Conservation (phyloP, 1,140 invertebrate species). For the Drosophila bocqueti region DNA sequence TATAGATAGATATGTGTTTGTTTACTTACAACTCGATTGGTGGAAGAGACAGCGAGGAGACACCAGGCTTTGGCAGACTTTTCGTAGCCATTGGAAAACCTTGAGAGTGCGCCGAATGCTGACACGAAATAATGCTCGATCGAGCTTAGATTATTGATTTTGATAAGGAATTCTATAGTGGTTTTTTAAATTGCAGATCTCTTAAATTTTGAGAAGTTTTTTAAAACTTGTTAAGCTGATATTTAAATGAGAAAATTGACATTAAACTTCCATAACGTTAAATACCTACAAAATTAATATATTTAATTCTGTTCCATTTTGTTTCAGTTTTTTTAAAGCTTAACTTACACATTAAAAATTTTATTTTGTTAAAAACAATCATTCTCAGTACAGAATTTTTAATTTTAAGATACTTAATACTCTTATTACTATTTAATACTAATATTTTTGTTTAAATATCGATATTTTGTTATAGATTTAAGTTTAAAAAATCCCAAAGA, state of each 20-base stretch:
- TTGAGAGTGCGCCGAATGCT: conserved; percentile 18
- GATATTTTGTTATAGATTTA: not conserved
- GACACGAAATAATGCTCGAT: conserved; percentile 5
- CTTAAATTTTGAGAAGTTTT: not conserved
- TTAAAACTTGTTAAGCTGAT: too few species aligned
- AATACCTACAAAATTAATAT: too few species aligned
- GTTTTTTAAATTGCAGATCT: not conserved
- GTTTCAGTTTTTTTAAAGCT: too few species aligned
- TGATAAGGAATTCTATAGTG: not conserved
- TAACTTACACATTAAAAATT: too few species aligned
- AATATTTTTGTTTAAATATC: not conserved
- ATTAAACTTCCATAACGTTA: too few species aligned
- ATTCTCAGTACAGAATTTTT: not conserved
- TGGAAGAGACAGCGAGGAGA: conserved; percentile 24
- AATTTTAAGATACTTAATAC: not conserved
- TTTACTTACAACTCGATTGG: conserved; percentile 6
- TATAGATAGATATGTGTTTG: conserved; percentile 17
- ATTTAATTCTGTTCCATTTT: too few species aligned
- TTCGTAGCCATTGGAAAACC: conserved; percentile 43
- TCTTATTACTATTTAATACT: too few species aligned
- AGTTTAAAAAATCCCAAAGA: not conserved
- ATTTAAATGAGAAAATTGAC: too few species aligned
- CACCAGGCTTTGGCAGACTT: conserved; percentile 43
- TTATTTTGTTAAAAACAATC: not conserved
- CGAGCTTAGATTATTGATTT: not conserved